Base-by-base conservation (phyloP, 2,797 vertebrate species). In the Saxicola maurus region DNA sequence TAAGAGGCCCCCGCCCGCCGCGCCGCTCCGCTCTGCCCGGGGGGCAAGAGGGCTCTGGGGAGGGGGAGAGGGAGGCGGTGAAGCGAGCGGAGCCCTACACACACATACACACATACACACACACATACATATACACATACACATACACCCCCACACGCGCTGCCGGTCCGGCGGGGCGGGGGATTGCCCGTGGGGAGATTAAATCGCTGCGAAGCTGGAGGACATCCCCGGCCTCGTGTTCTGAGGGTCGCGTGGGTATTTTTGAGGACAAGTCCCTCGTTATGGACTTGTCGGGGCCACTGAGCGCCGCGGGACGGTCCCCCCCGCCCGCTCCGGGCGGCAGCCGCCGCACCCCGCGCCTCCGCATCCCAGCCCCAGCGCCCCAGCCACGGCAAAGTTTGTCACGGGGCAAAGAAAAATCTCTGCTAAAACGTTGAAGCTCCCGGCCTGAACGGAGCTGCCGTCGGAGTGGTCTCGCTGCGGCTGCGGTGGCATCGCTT, bases 1-100 rank as follows among this genome's bases (percentile, higher is more conserved):
- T 99, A 96, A 98, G 98, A 11, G 4, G 48, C 19, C 42, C 40
- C 52, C 13, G 5, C 19, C 33, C 9, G 40, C 30, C 53, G 5
- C 33, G n/a, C 20, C 42, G 28, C 5, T 13, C 35, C 7, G 9
- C 74, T n/a, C 40, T 17, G 9, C 27, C 33, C 25, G 30, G 30
- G 45, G 45, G 4, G 0, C 8, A n/a, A 19, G 35, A 11, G 13
- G 11, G 24, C 56, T 15, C 23, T 21, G 18, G 23, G 14, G 14
- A 42, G 2, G 13, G 46, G 16, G 53, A 20, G 17, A 18, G 38
- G 30, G 53, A 12, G 66, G 48, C 8, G 35, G 33, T 5, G 2
- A 30, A 60, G 48, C 7, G 20, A 40, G 38, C 35, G 7, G 31
- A 37, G 25, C 51, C 18, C 19, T 30, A 0, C 27, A 2, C 66